phyloP scores from a whole-genome alignment of 2,113 vertebrate genomes.

The Sceloporus undulatus region DNA sequence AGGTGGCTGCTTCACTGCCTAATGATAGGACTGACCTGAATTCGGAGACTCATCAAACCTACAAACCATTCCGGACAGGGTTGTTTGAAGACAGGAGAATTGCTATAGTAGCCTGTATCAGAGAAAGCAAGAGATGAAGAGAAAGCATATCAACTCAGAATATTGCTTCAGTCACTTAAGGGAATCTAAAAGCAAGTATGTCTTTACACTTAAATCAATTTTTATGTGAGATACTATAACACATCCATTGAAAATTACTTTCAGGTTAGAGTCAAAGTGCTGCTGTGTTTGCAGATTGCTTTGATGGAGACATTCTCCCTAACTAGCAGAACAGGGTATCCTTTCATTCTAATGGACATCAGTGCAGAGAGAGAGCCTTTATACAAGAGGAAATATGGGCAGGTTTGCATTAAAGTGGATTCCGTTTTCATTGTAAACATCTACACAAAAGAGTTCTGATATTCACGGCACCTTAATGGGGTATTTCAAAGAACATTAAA shows the following conservation, averaged over 20 bases:
- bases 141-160: neutral
- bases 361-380: slow-evolving; percentile 30
- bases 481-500: neutral
- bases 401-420: neutral
- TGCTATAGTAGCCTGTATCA: neutral
- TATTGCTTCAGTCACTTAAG: slow-evolving; percentile 42
- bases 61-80: too few relatives aligned
- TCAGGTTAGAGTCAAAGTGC: slow-evolving; percentile 30
- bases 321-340: neutral
- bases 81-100: neutral
- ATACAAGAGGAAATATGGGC: slow-evolving; percentile 14
- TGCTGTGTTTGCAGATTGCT: neutral
- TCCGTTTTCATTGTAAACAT: neutral
- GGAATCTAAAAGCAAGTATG: neutral
- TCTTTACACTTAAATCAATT: slow-evolving; percentile 42
- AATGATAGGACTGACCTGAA: neutral
- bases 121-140: neutral
- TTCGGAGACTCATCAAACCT: neutral
- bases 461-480: neutral
- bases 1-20: neutral
- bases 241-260: slow-evolving; percentile 44
- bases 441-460: neutral
- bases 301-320: slow-evolving; percentile 30
- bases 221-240: slow-evolving; percentile 20
- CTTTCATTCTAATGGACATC: slow-evolving; percentile 40